Conservation (phyloP, 2,797 vertebrate species). For the Takifugu rubripes region DNA sequence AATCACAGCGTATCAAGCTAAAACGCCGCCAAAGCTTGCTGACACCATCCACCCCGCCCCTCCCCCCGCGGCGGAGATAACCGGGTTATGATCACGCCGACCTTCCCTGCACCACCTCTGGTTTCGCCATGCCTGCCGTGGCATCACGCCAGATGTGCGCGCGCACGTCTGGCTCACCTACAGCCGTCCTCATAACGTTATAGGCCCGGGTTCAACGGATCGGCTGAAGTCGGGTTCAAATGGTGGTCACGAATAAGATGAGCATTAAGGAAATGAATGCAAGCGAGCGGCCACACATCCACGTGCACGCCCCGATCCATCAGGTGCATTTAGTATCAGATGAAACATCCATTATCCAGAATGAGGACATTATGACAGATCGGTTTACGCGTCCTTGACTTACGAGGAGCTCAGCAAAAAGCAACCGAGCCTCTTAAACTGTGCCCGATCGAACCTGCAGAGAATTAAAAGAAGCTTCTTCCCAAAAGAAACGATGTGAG, state of each 20-base stretch:
- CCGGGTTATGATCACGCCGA: conserved; percentile 38
- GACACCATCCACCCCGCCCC: background rate
- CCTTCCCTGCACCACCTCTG: conserved; percentile 38
- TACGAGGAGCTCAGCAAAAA: conserved; percentile 15
- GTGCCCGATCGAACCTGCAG: too few species aligned
- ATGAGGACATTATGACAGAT: conserved; percentile 28
- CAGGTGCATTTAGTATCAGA: conserved; percentile 34
- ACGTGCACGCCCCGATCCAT: background rate
- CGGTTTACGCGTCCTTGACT: conserved; percentile 46
- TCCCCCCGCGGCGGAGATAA: conserved; percentile 17
- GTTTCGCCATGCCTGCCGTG: conserved; percentile 37
- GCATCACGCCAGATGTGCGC: conserved; percentile 23
- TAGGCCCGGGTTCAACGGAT: background rate
- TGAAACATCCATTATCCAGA: conserved; percentile 37
- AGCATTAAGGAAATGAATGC: background rate
- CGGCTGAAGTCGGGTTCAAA: background rate
- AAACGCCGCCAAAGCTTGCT: background rate
- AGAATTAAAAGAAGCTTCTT: too few species aligned
- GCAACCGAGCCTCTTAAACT: conserved; percentile 2
- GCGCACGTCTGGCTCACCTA: conserved; percentile 1
- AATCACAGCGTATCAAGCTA: too few species aligned
- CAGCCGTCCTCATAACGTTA: background rate
- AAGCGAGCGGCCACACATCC: background rate
- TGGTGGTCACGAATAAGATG: background rate
- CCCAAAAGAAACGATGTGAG: too few species aligned